Conservation (phyloP, 2,888 invertebrate species). For the Dasypolia templi region DNA sequence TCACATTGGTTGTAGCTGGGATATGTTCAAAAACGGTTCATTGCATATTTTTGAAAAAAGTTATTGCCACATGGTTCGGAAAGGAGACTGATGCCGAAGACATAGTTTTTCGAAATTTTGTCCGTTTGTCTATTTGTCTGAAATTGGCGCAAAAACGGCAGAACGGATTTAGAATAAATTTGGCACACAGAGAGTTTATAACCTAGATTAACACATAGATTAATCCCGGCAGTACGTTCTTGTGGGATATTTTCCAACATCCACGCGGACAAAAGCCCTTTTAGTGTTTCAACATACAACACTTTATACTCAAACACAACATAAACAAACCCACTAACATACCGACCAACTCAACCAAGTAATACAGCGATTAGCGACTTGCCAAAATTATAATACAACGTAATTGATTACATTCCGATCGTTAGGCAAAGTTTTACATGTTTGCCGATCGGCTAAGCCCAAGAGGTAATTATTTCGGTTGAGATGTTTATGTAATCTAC, state of each 20-base stretch:
- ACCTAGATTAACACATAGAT: neutral
- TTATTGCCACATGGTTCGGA: no score
- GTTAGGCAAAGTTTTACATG: constrained; percentile 24
- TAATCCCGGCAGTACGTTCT: neutral
- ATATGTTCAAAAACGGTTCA: no score
- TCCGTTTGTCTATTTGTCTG: no score
- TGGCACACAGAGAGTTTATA: neutral
- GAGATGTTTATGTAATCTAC: neutral
- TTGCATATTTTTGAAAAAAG: no score
- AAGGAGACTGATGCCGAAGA: no score
- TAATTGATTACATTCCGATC: constrained; percentile 29
- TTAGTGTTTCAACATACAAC: neutral
- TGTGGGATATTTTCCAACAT: neutral
- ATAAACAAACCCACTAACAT: neutral
- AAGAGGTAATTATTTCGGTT: constrained; percentile 3
- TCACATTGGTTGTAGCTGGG: no score
- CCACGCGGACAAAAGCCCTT: neutral
- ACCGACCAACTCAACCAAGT: neutral
- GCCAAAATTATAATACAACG: constrained; percentile 14
- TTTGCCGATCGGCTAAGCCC: neutral
- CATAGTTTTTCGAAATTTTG: no score
- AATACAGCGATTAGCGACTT: neutral
- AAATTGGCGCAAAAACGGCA: neutral
- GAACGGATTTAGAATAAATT: neutral
- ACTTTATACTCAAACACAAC: neutral